Base-by-base conservation (phyloP, 2,888 invertebrate species). In the Creontiades dilutus region DNA sequence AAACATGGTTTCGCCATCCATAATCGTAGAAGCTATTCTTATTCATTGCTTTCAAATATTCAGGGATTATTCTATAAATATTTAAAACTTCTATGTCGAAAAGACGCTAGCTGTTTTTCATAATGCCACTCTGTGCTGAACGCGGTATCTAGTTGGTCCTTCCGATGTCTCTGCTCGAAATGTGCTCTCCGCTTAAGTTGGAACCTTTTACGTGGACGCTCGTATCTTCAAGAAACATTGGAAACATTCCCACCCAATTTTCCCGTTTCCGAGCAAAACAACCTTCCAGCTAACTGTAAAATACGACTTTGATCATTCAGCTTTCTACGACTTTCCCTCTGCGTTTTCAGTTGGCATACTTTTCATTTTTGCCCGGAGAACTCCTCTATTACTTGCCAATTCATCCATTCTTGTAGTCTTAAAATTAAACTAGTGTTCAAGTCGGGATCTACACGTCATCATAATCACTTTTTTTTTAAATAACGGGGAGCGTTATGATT, bases 191-290 rank as follows among this genome's bases (percentile, higher is more conserved):
- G 9, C n/a, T 61, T n/a, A 19, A 16, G 61, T 19, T 61, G 3
- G 19, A n/a, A 61, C 61, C n/a, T 61, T 61, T 61, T 61, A n/a
- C 19, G 14, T 61, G 19, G n/a, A 61, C 61, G n/a, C 61, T 61
- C 61, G 23, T 68, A 23, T 68, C 68, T 68, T 68, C 68, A 23
- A 23, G 61, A n/a, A 61, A 61, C 61, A 68, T 68, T 68, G 68
- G 68, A 68, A 68, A 19, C 68, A 68, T 68, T 68, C 68, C 68
- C 68, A 68, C 68, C 23, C 68, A 23, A 68, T 68, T 68, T 68
- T 16, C 68, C 19, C 0, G 5, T 23, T 23, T 7, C 68, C 12
- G 68, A 68, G 19, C 68, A 68, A 68, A n/a, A 57, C 57, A 57
- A 57, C 57, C 68, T 19, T 27, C 19, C 61, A 52, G 5, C 16